A percentile compares a stretch with the other conserved stretches of the same genome.
These are phyloP conservation scores for Aratinga solstitialis DNA, from an alignment of 2,797 vertebrate species.

Conservation along the genomic window DNA sequence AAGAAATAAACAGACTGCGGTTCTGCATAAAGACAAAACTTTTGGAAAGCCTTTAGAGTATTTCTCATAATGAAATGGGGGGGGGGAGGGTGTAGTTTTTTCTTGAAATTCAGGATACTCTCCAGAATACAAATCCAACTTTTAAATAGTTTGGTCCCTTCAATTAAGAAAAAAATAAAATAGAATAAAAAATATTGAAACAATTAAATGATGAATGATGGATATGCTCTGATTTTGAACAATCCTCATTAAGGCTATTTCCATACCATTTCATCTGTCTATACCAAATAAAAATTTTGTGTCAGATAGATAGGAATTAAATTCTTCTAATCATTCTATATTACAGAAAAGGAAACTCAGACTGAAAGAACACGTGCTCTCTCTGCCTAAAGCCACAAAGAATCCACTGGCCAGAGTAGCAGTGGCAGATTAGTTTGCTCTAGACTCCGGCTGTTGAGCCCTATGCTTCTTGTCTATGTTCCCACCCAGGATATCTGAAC, in stretches of 20 bases:
- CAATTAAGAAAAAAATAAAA: not conserved
- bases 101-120: conserved; percentile 21
- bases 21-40: conserved; percentile 62
- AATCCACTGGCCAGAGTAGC: not conserved
- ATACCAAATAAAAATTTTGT: not conserved
- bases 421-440: not conserved
- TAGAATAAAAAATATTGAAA: not conserved
- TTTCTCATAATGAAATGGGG: conserved; percentile 52
- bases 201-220: not conserved
- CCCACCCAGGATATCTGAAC: not conserved
- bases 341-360: conserved; percentile 18
- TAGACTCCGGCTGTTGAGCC: not conserved
- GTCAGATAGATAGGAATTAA: not conserved
- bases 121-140: not conserved
- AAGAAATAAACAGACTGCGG: conserved; percentile 44
- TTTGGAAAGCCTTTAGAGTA: conserved; percentile 66
- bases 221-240: not conserved
- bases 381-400: not conserved
- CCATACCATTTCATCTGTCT: not conserved
- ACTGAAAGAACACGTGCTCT: not conserved
- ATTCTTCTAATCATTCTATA: not conserved
- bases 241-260: not conserved
- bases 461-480: not conserved
- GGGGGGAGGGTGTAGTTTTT: not conserved
- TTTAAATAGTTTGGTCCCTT: conserved; percentile 27